phyloP scores from a whole-genome alignment of 1,140 invertebrate species.

The Panulirus ornatus region DNA sequence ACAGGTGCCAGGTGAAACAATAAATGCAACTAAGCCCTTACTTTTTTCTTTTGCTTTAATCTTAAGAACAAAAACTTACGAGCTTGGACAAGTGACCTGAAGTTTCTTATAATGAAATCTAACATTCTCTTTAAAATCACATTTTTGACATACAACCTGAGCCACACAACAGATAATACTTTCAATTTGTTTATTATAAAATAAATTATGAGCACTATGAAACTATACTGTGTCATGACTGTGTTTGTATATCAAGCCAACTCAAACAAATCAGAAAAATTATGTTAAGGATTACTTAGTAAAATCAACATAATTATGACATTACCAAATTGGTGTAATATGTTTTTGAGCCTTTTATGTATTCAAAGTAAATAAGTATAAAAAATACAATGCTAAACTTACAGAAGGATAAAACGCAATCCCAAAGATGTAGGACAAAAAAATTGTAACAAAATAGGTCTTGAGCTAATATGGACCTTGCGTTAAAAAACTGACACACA shows the following conservation, averaged over 20 bases:
- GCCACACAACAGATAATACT: too few relatives aligned
- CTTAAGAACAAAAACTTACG: neutral
- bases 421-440: too few relatives aligned
- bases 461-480: neutral
- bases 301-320: neutral
- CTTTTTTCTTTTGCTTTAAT: too few relatives aligned
- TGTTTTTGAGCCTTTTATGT: neutral
- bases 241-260: neutral
- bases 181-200: neutral
- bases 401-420: too few relatives aligned
- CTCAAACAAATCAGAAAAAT: neutral
- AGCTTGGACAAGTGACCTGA: neutral
- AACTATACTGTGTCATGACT: neutral
- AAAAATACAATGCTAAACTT: neutral
- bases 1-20: neutral
- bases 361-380: neutral
- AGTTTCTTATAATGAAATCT: neutral
- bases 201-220: neutral
- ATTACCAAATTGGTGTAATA: neutral
- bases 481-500: neutral
- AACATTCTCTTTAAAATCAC: neutral
- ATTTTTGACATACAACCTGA: neutral
- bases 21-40: neutral
- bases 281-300: neutral
- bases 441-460: neutral